phyloP scores from a whole-genome alignment of 2,888 invertebrate species.

The Hirtodrosophila confusa region DNA sequence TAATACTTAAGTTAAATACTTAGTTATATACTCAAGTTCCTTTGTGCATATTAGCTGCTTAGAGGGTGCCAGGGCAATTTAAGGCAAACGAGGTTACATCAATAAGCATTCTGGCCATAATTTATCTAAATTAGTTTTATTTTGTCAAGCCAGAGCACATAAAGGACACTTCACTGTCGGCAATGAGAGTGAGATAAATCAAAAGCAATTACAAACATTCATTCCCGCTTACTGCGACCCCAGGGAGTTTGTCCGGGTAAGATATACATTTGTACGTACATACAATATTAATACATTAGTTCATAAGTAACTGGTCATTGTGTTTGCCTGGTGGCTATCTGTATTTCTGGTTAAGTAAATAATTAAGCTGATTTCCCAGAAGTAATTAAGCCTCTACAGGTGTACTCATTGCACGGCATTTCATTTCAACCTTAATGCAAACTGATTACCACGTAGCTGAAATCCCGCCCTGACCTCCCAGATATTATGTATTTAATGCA shows the following conservation, averaged over 20 bases:
- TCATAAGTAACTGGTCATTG: constrained; percentile 11
- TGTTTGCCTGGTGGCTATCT: constrained; percentile 26
- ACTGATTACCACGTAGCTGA: constrained; percentile 21
- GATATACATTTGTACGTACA: background rate
- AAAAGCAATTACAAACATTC: constrained; percentile 73
- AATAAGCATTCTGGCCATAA: constrained; percentile 60
- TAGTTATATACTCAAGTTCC: background rate
- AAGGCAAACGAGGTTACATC: constrained; percentile 55
- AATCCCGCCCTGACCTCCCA: no score
- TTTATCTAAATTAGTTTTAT: constrained; percentile 69
- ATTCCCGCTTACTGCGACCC: constrained; percentile 51
- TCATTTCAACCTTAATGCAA: constrained; percentile 46
- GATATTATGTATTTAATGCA: constrained; percentile 17
- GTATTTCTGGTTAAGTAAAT: constrained; percentile 49
- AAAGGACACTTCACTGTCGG: constrained; percentile 50
- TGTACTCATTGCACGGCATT: constrained; percentile 28
- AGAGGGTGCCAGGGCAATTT: constrained; percentile 4
- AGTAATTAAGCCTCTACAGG: constrained; percentile 64
- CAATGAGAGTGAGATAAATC: constrained; percentile 70
- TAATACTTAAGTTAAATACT: constrained; percentile 3
- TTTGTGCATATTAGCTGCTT: constrained; percentile 1
- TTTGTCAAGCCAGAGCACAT: constrained; percentile 52
- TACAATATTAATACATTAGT: constrained; percentile 4
- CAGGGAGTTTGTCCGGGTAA: constrained; percentile 3
- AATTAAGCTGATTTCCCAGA: constrained; percentile 60